phyloP scores from a whole-genome alignment of 2,797 vertebrate genomes.

The Chanos chanos region DNA sequence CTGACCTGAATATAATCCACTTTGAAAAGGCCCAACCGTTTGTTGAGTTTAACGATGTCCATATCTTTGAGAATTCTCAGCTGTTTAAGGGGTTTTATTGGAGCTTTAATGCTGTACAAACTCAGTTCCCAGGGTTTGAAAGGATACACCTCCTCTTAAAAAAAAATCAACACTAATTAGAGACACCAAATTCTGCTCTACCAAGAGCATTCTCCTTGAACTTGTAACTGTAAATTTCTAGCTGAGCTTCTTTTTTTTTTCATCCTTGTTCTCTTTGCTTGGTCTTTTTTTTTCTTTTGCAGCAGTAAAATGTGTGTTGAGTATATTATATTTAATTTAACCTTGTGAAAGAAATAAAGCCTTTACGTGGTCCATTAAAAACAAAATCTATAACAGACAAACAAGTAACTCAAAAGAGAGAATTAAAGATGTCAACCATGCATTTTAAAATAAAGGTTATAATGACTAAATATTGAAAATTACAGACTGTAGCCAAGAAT shows the following conservation, averaged over 20 bases:
- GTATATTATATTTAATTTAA: no score
- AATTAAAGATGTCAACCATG: no score
- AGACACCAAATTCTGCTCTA: not conserved
- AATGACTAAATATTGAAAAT: no score
- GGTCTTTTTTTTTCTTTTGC: not conserved
- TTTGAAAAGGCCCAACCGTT: conserved; percentile 34
- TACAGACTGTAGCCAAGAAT: no score
- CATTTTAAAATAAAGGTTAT: no score
- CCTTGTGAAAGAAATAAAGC: not conserved
- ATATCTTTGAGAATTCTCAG: conserved; percentile 24
- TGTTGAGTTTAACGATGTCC: conserved; percentile 43
- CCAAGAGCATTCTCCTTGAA: no score
- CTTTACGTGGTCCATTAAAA: no score
- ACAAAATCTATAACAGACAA: no score
- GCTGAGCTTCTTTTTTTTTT: no score
- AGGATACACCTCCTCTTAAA: conserved; percentile 17
- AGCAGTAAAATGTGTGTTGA: no score
- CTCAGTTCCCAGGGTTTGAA: conserved; percentile 14
- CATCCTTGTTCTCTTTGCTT: not conserved
- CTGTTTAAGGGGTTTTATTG: conserved; percentile 35
- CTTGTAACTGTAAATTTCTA: no score
- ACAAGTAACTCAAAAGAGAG: no score
- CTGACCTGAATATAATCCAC: conserved; percentile 57
- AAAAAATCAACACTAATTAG: conserved; percentile 8
- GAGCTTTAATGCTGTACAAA: conserved; percentile 27